Evolutionary conservation across 92 coral and sea anemone species (phyloP), one percentile per base, ranked within the genome.

Genomic region (Desmophyllum pertusum): DNA sequence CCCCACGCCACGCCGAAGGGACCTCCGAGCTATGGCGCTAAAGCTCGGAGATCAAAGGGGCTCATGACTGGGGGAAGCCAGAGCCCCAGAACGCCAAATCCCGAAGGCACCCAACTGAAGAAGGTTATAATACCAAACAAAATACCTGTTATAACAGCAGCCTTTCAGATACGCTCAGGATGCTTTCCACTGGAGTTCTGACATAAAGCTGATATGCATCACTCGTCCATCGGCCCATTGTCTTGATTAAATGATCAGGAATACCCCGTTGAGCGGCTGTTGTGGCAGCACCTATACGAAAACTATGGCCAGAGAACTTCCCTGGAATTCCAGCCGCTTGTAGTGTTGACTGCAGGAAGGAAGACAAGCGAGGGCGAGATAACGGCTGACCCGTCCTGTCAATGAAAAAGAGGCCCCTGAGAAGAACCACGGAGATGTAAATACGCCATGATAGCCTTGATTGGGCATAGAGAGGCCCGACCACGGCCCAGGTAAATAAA

Each of bases 1-100:
- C 71, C 83, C 71, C 81, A 77, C 81, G 33, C 81, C 81, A 77
- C 33, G 81, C 69, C 68, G 29, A 18, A 77, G 68, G 75, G 81
- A 79, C 73, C 52, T 62, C 73, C 48, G 70, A 63, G 73, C 50
- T 23, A 51, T 36, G 43, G 5, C 8, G 38, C 35, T n/a, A 40
- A 65, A 61, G 83, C 57, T 37, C 51, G 15, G 73, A 78, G 55
- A 78, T 37, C n/a, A 33, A 40, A 70, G 30, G 73, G 83, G 83
- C 83, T 59, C 71, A 62, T 79, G 83, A 43, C 72, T 79, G 83
- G 36, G 29, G 83, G 35, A 53, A 57, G 31, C 51, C 83, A 61
- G 51, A 40, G 53, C 73, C 71, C 83, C 73, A 36, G 25, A 39
- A 18, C 25, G 30, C 75, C 52, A 41, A 70, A n/a, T 10, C 23